These are phyloP conservation scores for Pollenia labialis DNA, from an alignment of 2,888 invertebrate species.

Conservation along the genomic window DNA sequence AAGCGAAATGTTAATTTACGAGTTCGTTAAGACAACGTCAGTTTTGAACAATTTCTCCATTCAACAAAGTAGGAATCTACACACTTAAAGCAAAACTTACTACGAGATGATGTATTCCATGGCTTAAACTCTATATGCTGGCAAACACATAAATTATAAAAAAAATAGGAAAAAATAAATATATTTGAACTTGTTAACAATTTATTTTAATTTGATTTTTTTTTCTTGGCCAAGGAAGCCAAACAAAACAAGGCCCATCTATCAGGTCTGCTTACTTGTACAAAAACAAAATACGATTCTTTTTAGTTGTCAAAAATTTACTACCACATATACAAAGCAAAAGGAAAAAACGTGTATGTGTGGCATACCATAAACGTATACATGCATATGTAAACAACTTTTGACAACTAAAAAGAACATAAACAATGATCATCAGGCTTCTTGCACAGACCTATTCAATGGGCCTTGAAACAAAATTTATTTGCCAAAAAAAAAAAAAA, in stretches of 20 bases:
- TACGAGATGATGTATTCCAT: conserved; percentile 61
- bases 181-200: conserved; percentile 62
- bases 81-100: conserved; percentile 29
- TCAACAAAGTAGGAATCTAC: conserved; percentile 15
- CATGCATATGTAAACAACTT: no score
- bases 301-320: no score
- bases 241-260: no score
- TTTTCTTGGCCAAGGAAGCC: conserved; percentile 5
- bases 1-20: conserved; percentile 64
- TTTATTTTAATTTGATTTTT: conserved; percentile 10
- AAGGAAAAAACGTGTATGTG: no score
- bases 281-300: no score
- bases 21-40: conserved; percentile 57
- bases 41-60: conserved; percentile 56
- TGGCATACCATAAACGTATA: no score
- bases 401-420: no score
- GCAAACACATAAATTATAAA: conserved; percentile 63
- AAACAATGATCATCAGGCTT: no score
- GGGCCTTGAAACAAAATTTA: no score
- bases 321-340: no score
- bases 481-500: conserved; percentile 8
- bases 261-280: no score
- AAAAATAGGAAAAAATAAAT: neutral
- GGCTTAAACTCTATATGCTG: conserved; percentile 50
- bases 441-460: no score